phyloP scores from a whole-genome alignment of 2,888 invertebrate species.

The Polydrusus tereticollis region DNA sequence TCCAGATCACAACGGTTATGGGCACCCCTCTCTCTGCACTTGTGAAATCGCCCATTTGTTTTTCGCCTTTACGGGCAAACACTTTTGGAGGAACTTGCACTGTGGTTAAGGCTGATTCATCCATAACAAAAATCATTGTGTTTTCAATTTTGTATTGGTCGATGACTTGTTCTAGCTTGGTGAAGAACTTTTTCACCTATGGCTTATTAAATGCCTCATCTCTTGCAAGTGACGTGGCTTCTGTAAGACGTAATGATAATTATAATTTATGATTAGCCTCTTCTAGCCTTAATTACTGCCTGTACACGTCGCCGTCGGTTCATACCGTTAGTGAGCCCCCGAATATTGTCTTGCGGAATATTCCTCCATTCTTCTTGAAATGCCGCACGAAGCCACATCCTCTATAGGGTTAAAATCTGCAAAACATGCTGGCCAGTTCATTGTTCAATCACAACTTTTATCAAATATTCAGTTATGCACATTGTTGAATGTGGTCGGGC shows the following conservation, averaged over 20 bases:
- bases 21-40: slow-evolving; percentile 38
- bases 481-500: too few relatives aligned
- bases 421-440: too few relatives aligned
- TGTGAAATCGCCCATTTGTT: slow-evolving; percentile 42
- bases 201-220: slow-evolving; percentile 44
- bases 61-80: slow-evolving; percentile 32
- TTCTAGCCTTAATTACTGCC: too few relatives aligned
- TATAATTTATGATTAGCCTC: too few relatives aligned
- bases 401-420: too few relatives aligned
- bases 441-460: too few relatives aligned
- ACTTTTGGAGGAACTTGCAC: slow-evolving; percentile 28
- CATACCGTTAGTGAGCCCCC: too few relatives aligned
- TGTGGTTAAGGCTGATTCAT: slow-evolving; percentile 35
- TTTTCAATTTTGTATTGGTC: slow-evolving; percentile 32
- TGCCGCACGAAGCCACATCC: too few relatives aligned
- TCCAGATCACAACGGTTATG: slow-evolving; percentile 37
- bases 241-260: slow-evolving; percentile 13
- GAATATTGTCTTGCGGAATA: too few relatives aligned
- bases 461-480: too few relatives aligned
- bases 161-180: slow-evolving; percentile 28
- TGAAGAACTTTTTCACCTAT: slow-evolving; percentile 12
- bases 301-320: too few relatives aligned
- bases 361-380: too few relatives aligned
- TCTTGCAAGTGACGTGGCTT: slow-evolving; percentile 45
- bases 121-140: slow-evolving; percentile 40